Evolutionary conservation across 2,888 invertebrate genomes (phyloP).

Genomic region (Uloborus plumipes): DNA sequence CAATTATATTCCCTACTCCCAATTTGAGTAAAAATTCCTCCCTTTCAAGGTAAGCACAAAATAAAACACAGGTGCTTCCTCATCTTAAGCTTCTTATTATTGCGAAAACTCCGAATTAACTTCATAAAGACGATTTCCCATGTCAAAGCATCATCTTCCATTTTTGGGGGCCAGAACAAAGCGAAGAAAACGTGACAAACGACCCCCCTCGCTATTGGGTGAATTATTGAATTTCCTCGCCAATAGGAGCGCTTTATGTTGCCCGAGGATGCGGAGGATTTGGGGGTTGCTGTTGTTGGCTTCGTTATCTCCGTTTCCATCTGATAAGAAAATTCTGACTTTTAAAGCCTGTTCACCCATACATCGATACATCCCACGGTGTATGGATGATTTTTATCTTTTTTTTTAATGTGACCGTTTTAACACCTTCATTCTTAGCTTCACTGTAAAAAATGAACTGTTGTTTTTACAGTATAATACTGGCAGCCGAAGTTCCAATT

Average conservation of each 20-base stretch:
- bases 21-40: too few species aligned
- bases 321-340: neutral
- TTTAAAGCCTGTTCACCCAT: too few species aligned
- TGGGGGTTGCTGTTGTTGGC: slow-evolving; percentile 32
- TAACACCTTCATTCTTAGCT: too few species aligned
- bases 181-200: slow-evolving; percentile 38
- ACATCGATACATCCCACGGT: too few species aligned
- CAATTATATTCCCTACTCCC: too few species aligned
- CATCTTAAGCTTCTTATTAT: neutral
- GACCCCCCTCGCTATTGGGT: slow-evolving; percentile 52
- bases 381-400: too few species aligned
- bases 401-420: too few species aligned
- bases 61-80: too few species aligned
- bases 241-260: slow-evolving; percentile 42
- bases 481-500: too few species aligned
- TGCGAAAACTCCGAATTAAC: slow-evolving; percentile 46
- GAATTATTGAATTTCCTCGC: slow-evolving; percentile 57
- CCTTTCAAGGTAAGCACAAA: too few species aligned
- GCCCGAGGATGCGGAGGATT: slow-evolving; percentile 12
- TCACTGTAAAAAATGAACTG: too few species aligned
- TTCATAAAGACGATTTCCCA: slow-evolving; percentile 35
- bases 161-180: slow-evolving; percentile 12
- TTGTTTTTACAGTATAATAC: too few species aligned
- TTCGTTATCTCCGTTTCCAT: slow-evolving; percentile 6
- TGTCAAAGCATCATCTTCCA: slow-evolving; percentile 55